Conservation (phyloP, 2,797 vertebrate genomes). For the Euthynnus affinis region DNA sequence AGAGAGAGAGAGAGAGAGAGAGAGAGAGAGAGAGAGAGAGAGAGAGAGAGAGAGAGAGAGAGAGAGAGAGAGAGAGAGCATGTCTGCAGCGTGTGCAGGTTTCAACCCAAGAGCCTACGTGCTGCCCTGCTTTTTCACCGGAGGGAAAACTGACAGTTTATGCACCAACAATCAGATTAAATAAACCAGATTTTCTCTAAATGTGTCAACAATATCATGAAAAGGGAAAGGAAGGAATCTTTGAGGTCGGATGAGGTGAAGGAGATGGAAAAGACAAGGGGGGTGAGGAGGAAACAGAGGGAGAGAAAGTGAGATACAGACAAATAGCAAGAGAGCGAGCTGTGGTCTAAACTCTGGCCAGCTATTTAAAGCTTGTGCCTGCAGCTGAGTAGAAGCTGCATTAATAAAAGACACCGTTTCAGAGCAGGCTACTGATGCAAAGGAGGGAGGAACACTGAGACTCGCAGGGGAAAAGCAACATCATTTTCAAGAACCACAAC, state of each 20-base stretch:
- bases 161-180: conserved; percentile 39
- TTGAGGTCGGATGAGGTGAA: conserved; percentile 49
- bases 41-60: conserved; percentile 42
- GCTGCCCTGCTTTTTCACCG: conserved; percentile 43
- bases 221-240: conserved; percentile 12
- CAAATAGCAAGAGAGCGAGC: conserved; percentile 45
- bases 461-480: conserved; percentile 36
- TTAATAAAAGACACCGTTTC: conserved; percentile 81
- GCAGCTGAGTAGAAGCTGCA: conserved; percentile 75
- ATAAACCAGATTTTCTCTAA: conserved; percentile 27
- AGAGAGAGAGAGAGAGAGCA: conserved; percentile 32
- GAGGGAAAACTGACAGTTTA: conserved; percentile 30
- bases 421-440: conserved; percentile 65
- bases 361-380: conserved; percentile 79
- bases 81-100: conserved; percentile 33
- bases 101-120: conserved; percentile 38
- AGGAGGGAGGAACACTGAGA: conserved; percentile 14
- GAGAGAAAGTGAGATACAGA: conserved; percentile 29
- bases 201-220: conserved; percentile 13
- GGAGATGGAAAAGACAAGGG: conserved; percentile 7
- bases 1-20: conserved; percentile 34
- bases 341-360: conserved; percentile 65
- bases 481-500: conserved; percentile 43
- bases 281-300: neutral
- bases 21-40: conserved; percentile 36